Base-by-base conservation (phyloP, 1,140 invertebrate genomes). In the Kradibia gibbosae region DNA sequence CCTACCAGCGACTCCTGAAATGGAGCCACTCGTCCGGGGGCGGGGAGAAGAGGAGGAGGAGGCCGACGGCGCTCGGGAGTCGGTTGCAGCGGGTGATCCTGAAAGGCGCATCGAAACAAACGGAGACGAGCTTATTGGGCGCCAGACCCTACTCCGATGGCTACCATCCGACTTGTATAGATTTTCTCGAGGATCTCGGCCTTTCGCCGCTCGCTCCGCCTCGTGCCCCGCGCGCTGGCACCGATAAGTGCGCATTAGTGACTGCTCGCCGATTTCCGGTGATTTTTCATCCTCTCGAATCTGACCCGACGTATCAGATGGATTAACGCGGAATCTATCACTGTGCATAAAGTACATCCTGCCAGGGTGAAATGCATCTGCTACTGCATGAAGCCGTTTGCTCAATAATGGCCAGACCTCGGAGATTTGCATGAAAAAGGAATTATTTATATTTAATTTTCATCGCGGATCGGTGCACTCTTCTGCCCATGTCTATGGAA, bases 11-110 rank as follows among this genome's bases (percentile, higher is more conserved):
- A 17, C 45, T 48, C 7, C 45, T 7, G 17, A 48, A 48, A 36
- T 36, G 5, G 13, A 1, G 13, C n/a, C 13, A 65, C 8, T 11
- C 13, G 1, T 3, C 60, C 15, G 5, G 36, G 7, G 34, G 11
- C 3, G 13, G 34, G 20, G 62, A n/a, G 20, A 0, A 1, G 1
- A 15, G 3, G 22, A 0, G 0, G 17, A 55, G 25, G 13, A 28
- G 17, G 34, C 36, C 0, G 60, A 22, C 15, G 4, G 34, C 13
- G 62, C 34, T 67, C n/a, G n/a, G 36, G 62, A 10, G 62, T 8
- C 39, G 62, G 7, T 20, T 67, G 34, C 34, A 67, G 8, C 62
- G 39, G 62, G 34, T 67, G 62, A 67, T 67, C 62, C 62, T 67
- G 62, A 67, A 39, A 67, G 62, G 20, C 36, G 20, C 34, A 39